A percentile compares a stretch with the other conserved stretches of the same genome.
These are phyloP conservation scores for Brenthis daphne DNA, from an alignment of 2,888 invertebrate species.

Conservation along the genomic window DNA sequence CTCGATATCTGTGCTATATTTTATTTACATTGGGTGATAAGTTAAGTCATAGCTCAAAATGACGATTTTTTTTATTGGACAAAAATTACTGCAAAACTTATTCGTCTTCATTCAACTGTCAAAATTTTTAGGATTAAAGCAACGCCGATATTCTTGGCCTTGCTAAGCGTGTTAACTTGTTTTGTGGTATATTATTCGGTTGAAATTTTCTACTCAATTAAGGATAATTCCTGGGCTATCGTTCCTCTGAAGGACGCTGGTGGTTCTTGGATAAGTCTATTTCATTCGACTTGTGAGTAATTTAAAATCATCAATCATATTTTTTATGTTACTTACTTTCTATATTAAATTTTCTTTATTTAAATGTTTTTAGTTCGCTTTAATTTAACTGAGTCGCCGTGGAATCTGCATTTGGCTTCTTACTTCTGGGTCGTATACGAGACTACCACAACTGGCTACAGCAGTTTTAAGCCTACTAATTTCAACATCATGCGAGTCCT, in stretches of 20 bases:
- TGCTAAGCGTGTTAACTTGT: slow-evolving; percentile 60
- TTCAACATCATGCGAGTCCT: slow-evolving; percentile 54
- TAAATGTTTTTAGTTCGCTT: slow-evolving; percentile 54
- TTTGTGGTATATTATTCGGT: slow-evolving; percentile 59
- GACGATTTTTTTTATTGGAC: no score
- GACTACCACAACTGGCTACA: slow-evolving; percentile 64
- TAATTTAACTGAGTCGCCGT: slow-evolving; percentile 58
- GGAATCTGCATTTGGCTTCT: slow-evolving; percentile 60
- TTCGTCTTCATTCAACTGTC: not conserved
- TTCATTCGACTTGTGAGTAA: slow-evolving; percentile 53
- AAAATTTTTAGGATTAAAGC: slow-evolving; percentile 54
- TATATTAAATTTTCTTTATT: not conserved
- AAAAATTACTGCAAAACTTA: not conserved
- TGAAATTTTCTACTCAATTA: slow-evolving; percentile 45
- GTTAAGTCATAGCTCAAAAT: no score
- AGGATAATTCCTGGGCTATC: slow-evolving; percentile 45
- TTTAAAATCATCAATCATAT: no score
- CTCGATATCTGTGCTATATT: no score
- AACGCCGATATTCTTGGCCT: slow-evolving; percentile 56
- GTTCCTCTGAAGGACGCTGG: slow-evolving; percentile 53
- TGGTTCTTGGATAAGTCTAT: slow-evolving; percentile 63
- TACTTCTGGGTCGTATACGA: slow-evolving; percentile 70
- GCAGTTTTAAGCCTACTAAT: slow-evolving; percentile 61
- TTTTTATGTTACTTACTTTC: no score
- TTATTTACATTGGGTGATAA: no score